phyloP scores from a whole-genome alignment of 1,140 invertebrate genomes.

The Episyrphus balteatus region DNA sequence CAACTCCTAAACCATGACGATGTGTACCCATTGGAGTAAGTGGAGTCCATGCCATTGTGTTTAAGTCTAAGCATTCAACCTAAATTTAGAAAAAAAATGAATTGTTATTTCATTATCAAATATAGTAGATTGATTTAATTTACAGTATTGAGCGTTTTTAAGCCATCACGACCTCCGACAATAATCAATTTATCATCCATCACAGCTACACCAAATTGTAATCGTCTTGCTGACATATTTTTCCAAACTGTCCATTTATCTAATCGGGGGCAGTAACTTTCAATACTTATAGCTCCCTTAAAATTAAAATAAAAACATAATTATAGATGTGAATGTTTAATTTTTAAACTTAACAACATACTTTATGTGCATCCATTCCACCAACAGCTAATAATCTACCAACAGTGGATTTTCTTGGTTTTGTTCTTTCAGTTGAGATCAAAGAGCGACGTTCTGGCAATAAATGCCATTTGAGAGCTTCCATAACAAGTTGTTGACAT shows the following conservation, averaged over 20 bases:
- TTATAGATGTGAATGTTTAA: not conserved
- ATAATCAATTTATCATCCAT: slow-evolving; percentile 69
- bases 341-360: slow-evolving; percentile 9
- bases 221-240: slow-evolving; percentile 65
- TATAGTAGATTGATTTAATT: slow-evolving; percentile 4
- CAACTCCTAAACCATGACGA: slow-evolving; percentile 80
- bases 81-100: slow-evolving; percentile 9
- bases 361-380: slow-evolving; percentile 79
- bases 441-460: slow-evolving; percentile 73
- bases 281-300: slow-evolving; percentile 69
- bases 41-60: slow-evolving; percentile 64
- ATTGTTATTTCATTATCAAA: not conserved
- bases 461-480: slow-evolving; percentile 86
- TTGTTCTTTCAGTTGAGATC: slow-evolving; percentile 62
- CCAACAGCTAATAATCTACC: slow-evolving; percentile 78
- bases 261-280: slow-evolving; percentile 75
- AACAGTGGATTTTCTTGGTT: slow-evolving; percentile 82
- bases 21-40: slow-evolving; percentile 86
- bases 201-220: slow-evolving; percentile 85
- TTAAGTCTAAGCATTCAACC: slow-evolving; percentile 72
- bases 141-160: slow-evolving; percentile 81
- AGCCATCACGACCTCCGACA: slow-evolving; percentile 83
- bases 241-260: slow-evolving; percentile 72
- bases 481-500: slow-evolving; percentile 82
- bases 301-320: no score